Conservation (phyloP, 1,140 invertebrate genomes). For the Paraescarpia echinospica region DNA sequence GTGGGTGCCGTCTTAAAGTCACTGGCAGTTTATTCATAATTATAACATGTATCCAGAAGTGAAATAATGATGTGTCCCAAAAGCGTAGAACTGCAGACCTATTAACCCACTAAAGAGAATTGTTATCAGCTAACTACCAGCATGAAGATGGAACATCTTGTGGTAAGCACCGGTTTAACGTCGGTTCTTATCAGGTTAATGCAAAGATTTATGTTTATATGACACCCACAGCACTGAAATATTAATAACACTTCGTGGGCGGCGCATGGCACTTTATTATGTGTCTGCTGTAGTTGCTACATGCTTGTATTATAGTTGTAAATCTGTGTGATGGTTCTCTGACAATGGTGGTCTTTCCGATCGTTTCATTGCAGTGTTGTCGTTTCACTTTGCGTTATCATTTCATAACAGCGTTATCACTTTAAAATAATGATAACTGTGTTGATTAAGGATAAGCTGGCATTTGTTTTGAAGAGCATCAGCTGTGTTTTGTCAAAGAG, state of each 20-base stretch:
- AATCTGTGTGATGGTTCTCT: neutral
- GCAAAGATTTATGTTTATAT: neutral
- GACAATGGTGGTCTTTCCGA: no score
- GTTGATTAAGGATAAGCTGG: neutral
- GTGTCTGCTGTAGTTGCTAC: no score
- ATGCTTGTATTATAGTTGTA: neutral
- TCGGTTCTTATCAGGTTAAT: neutral
- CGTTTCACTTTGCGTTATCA: neutral
- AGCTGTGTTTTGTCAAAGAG: neutral
- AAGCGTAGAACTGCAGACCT: neutral
- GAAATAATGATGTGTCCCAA: no score
- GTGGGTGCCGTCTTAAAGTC: no score
- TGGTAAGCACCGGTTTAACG: neutral
- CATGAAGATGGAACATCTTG: neutral
- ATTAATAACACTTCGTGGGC: neutral
- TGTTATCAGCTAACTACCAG: neutral
- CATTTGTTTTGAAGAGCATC: neutral
- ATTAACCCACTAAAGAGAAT: neutral
- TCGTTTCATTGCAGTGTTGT: neutral
- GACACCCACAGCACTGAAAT: neutral
- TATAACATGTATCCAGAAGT: no score
- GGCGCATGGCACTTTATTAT: neutral
- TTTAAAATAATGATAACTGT: neutral
- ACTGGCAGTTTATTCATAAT: no score
- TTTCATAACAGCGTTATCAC: neutral